Evolutionary conservation across 1,140 invertebrate genomes (phyloP).

Genomic region (Gonatopus flavifemur): DNA sequence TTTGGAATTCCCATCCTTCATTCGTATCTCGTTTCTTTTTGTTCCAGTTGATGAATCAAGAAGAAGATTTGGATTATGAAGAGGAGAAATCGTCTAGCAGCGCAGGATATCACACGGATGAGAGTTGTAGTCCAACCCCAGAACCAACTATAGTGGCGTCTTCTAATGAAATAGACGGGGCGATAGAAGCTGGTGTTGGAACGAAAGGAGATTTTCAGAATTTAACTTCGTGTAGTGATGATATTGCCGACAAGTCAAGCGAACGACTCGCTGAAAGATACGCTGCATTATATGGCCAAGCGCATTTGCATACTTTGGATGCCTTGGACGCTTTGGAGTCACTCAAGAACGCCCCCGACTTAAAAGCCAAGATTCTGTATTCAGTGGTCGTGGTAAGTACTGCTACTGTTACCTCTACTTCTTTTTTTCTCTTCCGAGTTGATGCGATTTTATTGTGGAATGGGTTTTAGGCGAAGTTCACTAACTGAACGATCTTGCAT

Average conservation of each 20-base stretch:
- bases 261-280: conserved; percentile 73
- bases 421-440: neutral
- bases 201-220: conserved; percentile 17
- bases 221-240: conserved; percentile 29
- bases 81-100: conserved; percentile 45
- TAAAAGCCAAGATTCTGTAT: conserved; percentile 92
- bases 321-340: conserved; percentile 77
- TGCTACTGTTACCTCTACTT: no score
- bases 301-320: conserved; percentile 82
- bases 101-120: conserved; percentile 49
- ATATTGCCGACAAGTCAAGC: conserved; percentile 47
- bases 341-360: conserved; percentile 76
- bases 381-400: conserved; percentile 93
- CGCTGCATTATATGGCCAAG: conserved; percentile 79
- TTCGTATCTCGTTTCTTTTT: no score
- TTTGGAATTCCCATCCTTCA: no score
- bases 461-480: no score
- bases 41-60: neutral
- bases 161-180: neutral
- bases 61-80: conserved; percentile 28
- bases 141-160: conserved; percentile 23
- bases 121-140: conserved; percentile 46
- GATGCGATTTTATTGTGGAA: no score
- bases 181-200: conserved; percentile 9
- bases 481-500: no score